Conservation (phyloP, 2,888 invertebrate species). For the Erebia aethiops region DNA sequence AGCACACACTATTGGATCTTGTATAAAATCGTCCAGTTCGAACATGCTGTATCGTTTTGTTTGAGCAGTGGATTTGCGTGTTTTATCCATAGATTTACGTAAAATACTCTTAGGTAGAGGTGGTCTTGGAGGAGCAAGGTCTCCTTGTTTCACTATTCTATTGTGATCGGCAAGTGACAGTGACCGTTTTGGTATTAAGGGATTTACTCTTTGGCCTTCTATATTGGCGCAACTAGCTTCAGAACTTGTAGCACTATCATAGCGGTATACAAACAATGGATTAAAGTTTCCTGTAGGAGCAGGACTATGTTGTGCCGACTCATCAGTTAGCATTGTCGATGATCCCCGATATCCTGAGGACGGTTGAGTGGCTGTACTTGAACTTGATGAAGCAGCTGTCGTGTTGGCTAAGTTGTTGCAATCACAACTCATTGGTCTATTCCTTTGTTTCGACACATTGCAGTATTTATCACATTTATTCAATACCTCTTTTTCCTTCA, state of each 20-base stretch:
- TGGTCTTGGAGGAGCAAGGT: conserved; percentile 86
- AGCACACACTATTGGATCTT: conserved; percentile 75
- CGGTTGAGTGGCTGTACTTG: conserved; percentile 90
- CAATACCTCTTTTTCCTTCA: conserved; percentile 79
- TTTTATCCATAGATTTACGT: conserved; percentile 84
- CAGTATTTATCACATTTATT: conserved; percentile 74
- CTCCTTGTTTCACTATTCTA: conserved; percentile 70
- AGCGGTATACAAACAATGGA: conserved; percentile 91
- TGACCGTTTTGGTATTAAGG: conserved; percentile 86
- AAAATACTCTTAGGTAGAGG: conserved; percentile 89
- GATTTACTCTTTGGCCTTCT: conserved; percentile 74
- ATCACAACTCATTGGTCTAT: conserved; percentile 84
- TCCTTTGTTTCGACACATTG: conserved; percentile 78
- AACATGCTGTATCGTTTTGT: conserved; percentile 91
- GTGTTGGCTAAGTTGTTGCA: conserved; percentile 81
- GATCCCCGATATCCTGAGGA: conserved; percentile 94
- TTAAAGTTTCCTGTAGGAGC: conserved; percentile 84
- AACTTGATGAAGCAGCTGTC: conserved; percentile 85
- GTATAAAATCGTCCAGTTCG: conserved; percentile 85
- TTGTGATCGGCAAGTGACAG: conserved; percentile 84
- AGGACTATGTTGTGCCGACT: conserved; percentile 87
- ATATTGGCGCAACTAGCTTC: conserved; percentile 87
- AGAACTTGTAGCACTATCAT: conserved; percentile 89
- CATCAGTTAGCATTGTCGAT: conserved; percentile 91
- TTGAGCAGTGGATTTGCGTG: conserved; percentile 76